These are phyloP conservation scores for Spisula subtruncata DNA, from an alignment of 2,888 invertebrate genomes.

Conservation along the genomic window DNA sequence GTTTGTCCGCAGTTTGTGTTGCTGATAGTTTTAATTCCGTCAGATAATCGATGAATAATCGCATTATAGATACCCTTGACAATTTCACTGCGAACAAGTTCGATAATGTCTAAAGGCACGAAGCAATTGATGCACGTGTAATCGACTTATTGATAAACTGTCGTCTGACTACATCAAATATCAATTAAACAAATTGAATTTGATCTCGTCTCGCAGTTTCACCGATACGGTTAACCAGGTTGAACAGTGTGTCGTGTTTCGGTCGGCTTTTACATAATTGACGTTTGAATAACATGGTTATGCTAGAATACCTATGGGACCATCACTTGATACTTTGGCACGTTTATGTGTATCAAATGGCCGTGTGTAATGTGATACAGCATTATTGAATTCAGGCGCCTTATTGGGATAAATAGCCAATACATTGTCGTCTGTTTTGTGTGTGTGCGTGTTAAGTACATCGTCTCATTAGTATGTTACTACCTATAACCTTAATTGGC, in stretches of 20 bases:
- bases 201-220: neutral
- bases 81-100: neutral
- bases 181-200: constrained; percentile 24
- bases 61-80: constrained; percentile 16
- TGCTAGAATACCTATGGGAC: neutral
- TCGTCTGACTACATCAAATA: neutral
- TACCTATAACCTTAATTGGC: neutral
- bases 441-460: neutral
- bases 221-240: neutral
- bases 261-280: neutral
- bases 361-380: neutral
- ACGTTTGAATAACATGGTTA: neutral
- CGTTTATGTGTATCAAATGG: neutral
- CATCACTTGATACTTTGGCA: neutral
- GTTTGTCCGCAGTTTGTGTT: neutral
- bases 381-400: too few species aligned
- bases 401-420: too few species aligned
- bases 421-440: too few species aligned
- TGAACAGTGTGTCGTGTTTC: neutral
- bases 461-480: neutral
- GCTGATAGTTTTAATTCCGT: neutral
- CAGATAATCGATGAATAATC: constrained; percentile 14
- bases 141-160: neutral
- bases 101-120: neutral
- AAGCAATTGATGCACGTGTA: constrained; percentile 26